These are phyloP conservation scores for Apoda limacodes DNA, from an alignment of 2,888 invertebrate species.

Conservation along the genomic window DNA sequence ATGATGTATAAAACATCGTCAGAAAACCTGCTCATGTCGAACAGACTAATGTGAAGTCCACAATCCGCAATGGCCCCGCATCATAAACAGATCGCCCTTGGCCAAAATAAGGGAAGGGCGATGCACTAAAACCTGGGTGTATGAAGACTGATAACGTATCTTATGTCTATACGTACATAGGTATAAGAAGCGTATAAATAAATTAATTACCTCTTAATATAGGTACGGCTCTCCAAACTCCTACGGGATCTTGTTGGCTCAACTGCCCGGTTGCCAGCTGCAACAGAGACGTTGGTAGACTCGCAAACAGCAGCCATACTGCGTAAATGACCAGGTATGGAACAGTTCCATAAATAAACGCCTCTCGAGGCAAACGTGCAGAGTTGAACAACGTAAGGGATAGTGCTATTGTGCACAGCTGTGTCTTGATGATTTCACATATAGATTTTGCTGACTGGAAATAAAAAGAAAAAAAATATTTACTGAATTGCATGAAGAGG, in stretches of 20 bases:
- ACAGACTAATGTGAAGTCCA: too few species aligned
- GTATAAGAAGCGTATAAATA: too few species aligned
- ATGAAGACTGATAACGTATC: too few species aligned
- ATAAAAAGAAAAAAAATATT: constrained; percentile 7
- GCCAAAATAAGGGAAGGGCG: too few species aligned
- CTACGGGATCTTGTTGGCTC: constrained; percentile 75
- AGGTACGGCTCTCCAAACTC: constrained; percentile 75
- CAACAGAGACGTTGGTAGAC: constrained; percentile 70
- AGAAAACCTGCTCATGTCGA: too few species aligned
- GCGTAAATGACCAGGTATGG: constrained; percentile 73
- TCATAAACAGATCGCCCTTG: too few species aligned
- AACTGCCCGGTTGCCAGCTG: constrained; percentile 75
- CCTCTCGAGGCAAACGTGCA: constrained; percentile 70
- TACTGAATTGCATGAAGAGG: constrained; percentile 1
- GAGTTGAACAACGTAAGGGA: constrained; percentile 72
- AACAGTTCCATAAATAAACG: constrained; percentile 70
- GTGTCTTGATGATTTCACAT: constrained; percentile 47
- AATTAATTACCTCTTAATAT: constrained; percentile 75
- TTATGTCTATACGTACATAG: too few species aligned
- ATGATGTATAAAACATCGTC: too few species aligned
- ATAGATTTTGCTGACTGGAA: constrained; percentile 51
- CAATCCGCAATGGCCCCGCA: too few species aligned
- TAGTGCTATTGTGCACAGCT: constrained; percentile 69
- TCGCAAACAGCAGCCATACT: constrained; percentile 67
- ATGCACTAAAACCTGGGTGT: too few species aligned